Evolutionary conservation across 2,113 vertebrate species (phyloP).

Genomic region (Gavialis gangeticus): DNA sequence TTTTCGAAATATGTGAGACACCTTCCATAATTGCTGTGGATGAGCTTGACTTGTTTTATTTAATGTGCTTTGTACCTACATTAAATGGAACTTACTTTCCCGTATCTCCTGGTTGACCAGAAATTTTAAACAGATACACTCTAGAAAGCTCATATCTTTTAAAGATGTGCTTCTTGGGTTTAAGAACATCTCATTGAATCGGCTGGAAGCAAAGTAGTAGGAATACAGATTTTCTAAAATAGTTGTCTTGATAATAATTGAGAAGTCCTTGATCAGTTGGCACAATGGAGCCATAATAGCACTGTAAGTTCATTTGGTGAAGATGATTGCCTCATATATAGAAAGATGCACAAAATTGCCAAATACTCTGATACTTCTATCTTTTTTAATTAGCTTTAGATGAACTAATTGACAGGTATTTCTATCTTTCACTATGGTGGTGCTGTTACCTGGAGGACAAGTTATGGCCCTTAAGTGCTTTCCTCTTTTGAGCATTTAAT

Average conservation of each 20-base stretch:
- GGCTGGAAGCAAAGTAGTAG: background rate
- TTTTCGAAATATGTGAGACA: background rate
- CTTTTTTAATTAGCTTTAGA: background rate
- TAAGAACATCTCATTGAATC: background rate
- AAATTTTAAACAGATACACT: background rate
- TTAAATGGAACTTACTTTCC: background rate
- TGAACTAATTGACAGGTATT: background rate
- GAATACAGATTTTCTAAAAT: background rate
- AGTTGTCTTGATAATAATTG: conserved; percentile 50
- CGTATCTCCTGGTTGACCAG: background rate
- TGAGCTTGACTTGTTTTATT: background rate
- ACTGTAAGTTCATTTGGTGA: background rate
- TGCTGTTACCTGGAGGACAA: background rate
- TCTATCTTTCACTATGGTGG: background rate
- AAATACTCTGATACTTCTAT: background rate
- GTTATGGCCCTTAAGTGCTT: rapidly evolving
- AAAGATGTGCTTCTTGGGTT: background rate
- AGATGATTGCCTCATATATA: background rate
- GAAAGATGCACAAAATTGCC: background rate
- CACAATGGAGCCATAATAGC: background rate
- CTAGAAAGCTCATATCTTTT: background rate
- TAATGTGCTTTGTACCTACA: background rate
- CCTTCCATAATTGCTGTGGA: background rate
- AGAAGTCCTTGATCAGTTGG: conserved; percentile 43
- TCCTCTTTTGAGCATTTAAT: background rate